These are phyloP conservation scores for Agapornis roseicollis DNA, from an alignment of 2,113 vertebrate genomes.

Conservation along the genomic window DNA sequence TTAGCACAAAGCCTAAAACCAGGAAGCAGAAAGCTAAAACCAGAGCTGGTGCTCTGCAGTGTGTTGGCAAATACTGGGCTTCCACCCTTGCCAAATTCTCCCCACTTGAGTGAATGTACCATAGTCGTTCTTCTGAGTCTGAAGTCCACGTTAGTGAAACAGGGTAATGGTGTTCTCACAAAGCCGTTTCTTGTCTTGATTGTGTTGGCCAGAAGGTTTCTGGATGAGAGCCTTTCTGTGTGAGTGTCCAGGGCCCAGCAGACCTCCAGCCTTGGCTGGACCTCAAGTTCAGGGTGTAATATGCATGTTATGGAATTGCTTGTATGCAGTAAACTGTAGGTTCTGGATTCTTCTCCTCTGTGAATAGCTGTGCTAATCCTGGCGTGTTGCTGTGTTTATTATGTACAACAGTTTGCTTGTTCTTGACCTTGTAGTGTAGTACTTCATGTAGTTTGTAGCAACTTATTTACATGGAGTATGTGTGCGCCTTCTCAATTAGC, in stretches of 20 bases:
- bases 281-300: constrained; percentile 45
- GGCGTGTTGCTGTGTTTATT: background rate
- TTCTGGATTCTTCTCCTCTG: background rate
- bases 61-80: background rate
- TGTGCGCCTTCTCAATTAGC: background rate
- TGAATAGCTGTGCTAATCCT: background rate
- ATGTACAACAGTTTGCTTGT: background rate
- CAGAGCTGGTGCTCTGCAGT: background rate
- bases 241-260: constrained; percentile 21
- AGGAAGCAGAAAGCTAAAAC: background rate
- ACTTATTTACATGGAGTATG: background rate
- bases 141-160: background rate
- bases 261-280: constrained; percentile 55
- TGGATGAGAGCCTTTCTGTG: constrained; percentile 1
- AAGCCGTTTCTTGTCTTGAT: constrained; percentile 4
- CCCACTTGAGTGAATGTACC: accelerated
- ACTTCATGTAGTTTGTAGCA: background rate
- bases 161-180: background rate
- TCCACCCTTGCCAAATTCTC: background rate
- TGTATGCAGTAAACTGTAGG: constrained; percentile 10
- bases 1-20: background rate
- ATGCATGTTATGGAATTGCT: constrained; percentile 34
- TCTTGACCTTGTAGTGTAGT: background rate
- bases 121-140: background rate
- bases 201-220: constrained; percentile 31